Percentiles rank a stretch among this genome's conserved stretches.
phyloP scores from a whole-genome alignment of 2,888 invertebrate genomes.

The Aporophyla nigra region DNA sequence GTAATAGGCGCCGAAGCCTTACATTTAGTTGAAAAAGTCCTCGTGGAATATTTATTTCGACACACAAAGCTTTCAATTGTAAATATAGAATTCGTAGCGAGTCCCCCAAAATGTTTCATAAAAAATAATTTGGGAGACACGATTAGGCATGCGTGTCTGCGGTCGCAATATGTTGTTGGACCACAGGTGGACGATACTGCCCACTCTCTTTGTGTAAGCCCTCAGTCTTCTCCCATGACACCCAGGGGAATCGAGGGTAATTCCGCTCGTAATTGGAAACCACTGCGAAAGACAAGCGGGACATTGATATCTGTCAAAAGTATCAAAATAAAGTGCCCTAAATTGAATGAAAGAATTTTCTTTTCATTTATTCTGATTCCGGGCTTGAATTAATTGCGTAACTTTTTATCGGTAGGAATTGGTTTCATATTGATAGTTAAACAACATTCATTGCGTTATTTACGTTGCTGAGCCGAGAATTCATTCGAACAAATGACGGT shows the following conservation, averaged over 20 bases:
- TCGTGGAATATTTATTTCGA: constrained; percentile 13
- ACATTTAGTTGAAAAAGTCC: constrained; percentile 3
- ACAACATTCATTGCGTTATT: too few relatives aligned
- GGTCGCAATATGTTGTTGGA: constrained; percentile 47
- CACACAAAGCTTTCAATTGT: constrained; percentile 1
- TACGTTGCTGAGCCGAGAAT: too few relatives aligned
- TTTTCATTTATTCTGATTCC: too few relatives aligned
- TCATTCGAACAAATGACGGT: too few relatives aligned
- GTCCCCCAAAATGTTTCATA: not conserved
- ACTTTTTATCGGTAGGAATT: too few relatives aligned
- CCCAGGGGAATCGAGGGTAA: constrained; percentile 27
- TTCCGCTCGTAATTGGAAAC: constrained; percentile 29
- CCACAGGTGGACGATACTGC: constrained; percentile 55
- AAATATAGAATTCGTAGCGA: not conserved
- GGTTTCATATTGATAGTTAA: too few relatives aligned
- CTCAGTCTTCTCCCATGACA: constrained; percentile 35
- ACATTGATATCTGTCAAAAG: not conserved
- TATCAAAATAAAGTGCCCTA: too few relatives aligned
- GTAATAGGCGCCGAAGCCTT: constrained; percentile 3
- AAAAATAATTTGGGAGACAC: constrained; percentile 23
- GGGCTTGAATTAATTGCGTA: not conserved
- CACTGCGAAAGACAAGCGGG: constrained; percentile 7
- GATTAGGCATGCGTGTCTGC: constrained; percentile 41
- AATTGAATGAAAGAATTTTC: too few relatives aligned
- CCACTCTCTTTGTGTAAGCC: constrained; percentile 34